Percentiles rank a stretch among this genome's conserved stretches.
Conservation (phyloP, 1,140 invertebrate genomes). For the Triops longicaudatus region DNA sequence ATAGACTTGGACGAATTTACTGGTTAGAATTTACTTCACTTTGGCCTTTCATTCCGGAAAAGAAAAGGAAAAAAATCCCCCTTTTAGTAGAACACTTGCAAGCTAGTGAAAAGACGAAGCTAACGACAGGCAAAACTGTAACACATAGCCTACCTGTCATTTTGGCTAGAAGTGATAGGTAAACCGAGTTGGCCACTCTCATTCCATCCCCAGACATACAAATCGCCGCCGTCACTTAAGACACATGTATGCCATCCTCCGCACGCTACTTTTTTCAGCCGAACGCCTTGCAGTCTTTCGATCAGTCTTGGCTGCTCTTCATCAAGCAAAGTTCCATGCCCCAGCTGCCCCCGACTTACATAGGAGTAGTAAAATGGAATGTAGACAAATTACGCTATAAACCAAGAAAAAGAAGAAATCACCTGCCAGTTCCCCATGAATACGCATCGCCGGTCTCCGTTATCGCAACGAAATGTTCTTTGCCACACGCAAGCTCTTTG, state of each 20-base stretch:
- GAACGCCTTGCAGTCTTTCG: constrained; percentile 62
- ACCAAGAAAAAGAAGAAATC: constrained; percentile 28
- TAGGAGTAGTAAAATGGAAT: background rate
- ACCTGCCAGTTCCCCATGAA: constrained; percentile 72
- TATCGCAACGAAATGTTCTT: constrained; percentile 66
- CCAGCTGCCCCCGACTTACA: constrained; percentile 70
- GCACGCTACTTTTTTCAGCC: constrained; percentile 50
- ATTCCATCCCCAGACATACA: constrained; percentile 83
- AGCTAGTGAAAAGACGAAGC: background rate
- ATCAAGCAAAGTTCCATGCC: constrained; percentile 57
- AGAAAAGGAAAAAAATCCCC: too few species aligned
- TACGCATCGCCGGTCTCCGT: constrained; percentile 62
- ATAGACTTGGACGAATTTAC: too few species aligned
- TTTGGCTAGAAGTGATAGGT: constrained; percentile 33
- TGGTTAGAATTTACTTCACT: too few species aligned
- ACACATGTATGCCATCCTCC: constrained; percentile 78
- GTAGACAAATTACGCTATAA: constrained; percentile 16
- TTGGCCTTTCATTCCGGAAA: too few species aligned
- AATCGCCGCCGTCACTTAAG: constrained; percentile 51
- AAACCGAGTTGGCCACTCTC: constrained; percentile 66
- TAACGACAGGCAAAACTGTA: background rate
- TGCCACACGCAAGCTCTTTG: constrained; percentile 59
- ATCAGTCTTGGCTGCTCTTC: constrained; percentile 53
- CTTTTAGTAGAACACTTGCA: too few species aligned
- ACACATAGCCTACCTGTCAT: background rate